Conservation (phyloP, 2,888 invertebrate species). For the Mycalesis mineus region DNA sequence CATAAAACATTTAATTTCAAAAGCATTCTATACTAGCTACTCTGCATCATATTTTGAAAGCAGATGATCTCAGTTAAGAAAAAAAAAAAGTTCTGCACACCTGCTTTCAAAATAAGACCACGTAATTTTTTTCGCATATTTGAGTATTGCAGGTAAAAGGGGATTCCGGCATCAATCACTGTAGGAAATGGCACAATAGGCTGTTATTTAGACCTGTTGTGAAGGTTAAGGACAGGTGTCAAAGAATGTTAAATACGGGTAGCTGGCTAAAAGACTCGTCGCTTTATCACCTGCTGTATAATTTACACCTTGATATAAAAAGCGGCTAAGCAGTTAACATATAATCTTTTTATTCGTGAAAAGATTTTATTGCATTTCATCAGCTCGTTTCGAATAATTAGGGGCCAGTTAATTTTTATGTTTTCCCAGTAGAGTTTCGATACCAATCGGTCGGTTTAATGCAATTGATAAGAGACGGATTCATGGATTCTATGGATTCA, state of each 20-base stretch:
- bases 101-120: not conserved
- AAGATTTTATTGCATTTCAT: not conserved
- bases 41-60: no score
- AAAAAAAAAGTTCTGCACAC: not conserved
- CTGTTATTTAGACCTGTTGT: not conserved
- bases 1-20: no score
- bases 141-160: not conserved
- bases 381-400: no score
- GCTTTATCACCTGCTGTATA: conserved; percentile 8
- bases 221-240: conserved; percentile 15
- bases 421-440: no score
- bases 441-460: no score
- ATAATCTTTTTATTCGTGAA: not conserved
- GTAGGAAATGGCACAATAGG: not conserved
- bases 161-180: conserved; percentile 20
- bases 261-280: not conserved
- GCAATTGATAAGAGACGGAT: no score
- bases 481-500: no score
- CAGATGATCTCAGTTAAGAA: not conserved
- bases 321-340: not conserved
- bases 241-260: conserved; percentile 3
- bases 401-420: no score
- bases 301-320: conserved; percentile 6
- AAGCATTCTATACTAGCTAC: no score
- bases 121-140: not conserved